Evolutionary conservation across 2,797 vertebrate genomes (phyloP), one percentile per base, ranked within the genome.

Genomic region (Valencia hispanica): DNA sequence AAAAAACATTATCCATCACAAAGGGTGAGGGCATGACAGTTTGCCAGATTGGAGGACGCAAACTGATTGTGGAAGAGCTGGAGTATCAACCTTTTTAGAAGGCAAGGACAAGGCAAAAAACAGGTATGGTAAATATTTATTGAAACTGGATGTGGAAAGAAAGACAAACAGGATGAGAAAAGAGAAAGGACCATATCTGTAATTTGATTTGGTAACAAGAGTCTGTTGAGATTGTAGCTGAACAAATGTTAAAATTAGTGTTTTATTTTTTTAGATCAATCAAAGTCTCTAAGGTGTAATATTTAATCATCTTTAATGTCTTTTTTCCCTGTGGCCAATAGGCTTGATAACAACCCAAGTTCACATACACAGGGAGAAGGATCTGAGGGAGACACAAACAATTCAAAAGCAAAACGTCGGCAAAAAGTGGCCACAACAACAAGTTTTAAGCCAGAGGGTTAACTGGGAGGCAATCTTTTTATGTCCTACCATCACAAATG

Each of bases 21-120:
- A 39, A 71, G 53, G 50, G 14, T 73, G 22, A 73, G 71, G 66
- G 30, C 0, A 6, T 11, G 48, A 72, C 15, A 71, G 22, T 12
- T 65, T 0, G n/a, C 66, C 39, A 43, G 25, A 74, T 74, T 70
- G 27, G 45, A 65, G 57, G 5, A 66, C 12, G 9, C 48, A 75
- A 50, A 32, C 36, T 27, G 70, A 78, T 71, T 57, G 55, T 7
- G 5, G 61, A 68, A 10, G 27, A 65, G 77, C 18, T 10, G 20
- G 47, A 72, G 30, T 0, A 34, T 30, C 17, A 51, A 63, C 51
- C 43, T 61, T 72, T 48, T 1, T 51, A 57, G 71, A 34, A 72
- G 59, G 17, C 20, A 61, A 59, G 30, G 79, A 47, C 74, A 68
- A 57, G 39, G n/a, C 43, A 70, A 82, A 79, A n/a, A 79, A 73